Conservation (phyloP, 2,888 invertebrate genomes). For the Penaeus monodon region DNA sequence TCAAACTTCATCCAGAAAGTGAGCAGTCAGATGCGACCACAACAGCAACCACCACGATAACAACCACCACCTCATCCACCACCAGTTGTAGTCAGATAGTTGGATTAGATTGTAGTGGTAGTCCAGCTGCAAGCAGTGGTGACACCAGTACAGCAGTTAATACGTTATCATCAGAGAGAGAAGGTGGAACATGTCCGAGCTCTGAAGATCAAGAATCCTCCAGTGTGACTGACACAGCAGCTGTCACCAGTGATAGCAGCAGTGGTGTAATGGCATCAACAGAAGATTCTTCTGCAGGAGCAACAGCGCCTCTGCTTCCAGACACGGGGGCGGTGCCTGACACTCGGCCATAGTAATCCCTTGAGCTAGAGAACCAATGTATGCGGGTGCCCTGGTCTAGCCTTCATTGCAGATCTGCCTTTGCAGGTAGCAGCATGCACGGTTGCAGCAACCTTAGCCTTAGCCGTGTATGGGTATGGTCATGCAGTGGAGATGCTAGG, state of each 20-base stretch:
- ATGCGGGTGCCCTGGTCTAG: slow-evolving; percentile 53
- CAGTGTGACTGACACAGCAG: slow-evolving; percentile 12
- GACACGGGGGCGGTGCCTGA: slow-evolving; percentile 49
- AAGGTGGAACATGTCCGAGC: slow-evolving; percentile 22
- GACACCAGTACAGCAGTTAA: slow-evolving; percentile 19
- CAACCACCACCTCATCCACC: slow-evolving; percentile 24
- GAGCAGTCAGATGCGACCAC: slow-evolving; percentile 32
- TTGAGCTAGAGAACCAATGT: slow-evolving; percentile 57
- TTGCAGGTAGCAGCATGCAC: slow-evolving; percentile 21
- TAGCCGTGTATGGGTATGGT: slow-evolving; percentile 42
- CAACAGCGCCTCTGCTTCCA: slow-evolving; percentile 42
- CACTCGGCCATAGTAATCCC: slow-evolving; percentile 63
- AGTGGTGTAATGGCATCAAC: slow-evolving; percentile 41
- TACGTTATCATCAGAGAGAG: slow-evolving; percentile 33
- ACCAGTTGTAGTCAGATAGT: slow-evolving; percentile 28
- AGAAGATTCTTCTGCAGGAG: slow-evolving; percentile 42
- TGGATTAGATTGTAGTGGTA: slow-evolving; percentile 29
- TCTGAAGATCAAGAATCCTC: slow-evolving; percentile 10
- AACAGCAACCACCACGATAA: slow-evolving; percentile 11
- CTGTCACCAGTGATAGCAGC: slow-evolving; percentile 45
- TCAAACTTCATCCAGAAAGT: slow-evolving; percentile 70
- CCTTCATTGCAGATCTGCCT: slow-evolving; percentile 24
- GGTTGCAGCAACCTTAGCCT: slow-evolving; percentile 52
- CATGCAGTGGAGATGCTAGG: slow-evolving; percentile 41
- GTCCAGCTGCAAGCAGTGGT: slow-evolving; percentile 26